phyloP scores from a whole-genome alignment of 2,888 invertebrate species.

The Rotaria sp. region DNA sequence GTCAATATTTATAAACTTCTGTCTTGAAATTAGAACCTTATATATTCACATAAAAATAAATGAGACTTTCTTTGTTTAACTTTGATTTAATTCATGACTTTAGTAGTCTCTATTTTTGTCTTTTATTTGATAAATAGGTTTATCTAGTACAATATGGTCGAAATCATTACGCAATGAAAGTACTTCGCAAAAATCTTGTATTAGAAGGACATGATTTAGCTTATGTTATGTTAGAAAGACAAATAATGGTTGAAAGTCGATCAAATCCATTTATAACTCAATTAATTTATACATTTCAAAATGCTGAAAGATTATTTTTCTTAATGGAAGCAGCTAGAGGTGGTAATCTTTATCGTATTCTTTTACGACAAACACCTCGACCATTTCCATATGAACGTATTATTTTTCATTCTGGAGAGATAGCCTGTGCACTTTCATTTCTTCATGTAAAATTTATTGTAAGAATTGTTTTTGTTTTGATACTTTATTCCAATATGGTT shows the following conservation, averaged over 20 bases:
- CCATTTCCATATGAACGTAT: conserved; percentile 57
- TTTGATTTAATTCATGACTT: too few species aligned
- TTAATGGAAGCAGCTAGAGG: conserved; percentile 64
- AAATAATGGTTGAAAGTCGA: neutral
- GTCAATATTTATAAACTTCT: too few species aligned
- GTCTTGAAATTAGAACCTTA: too few species aligned
- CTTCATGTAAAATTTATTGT: conserved; percentile 61
- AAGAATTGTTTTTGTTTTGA: neutral
- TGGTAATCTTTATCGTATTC: conserved; percentile 59
- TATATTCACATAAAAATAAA: too few species aligned
- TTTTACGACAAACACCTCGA: conserved; percentile 54
- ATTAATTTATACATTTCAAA: conserved; percentile 63
- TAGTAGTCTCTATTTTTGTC: neutral
- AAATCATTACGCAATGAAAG: conserved; percentile 15
- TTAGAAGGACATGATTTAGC: conserved; percentile 8
- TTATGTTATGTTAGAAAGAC: conserved; percentile 13
- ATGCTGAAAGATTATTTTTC: conserved; percentile 62
- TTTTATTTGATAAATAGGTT: neutral
- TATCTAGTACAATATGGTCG: neutral
- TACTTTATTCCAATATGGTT: too few species aligned
- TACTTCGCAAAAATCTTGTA: neutral
- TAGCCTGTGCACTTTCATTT: conserved; percentile 62
- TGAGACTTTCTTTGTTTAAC: too few species aligned
- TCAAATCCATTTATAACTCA: conserved; percentile 62
- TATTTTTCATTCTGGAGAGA: conserved; percentile 63